Evolutionary conservation across 2,888 invertebrate species (phyloP).

Genomic region (Rhamphomyia laevipes): DNA sequence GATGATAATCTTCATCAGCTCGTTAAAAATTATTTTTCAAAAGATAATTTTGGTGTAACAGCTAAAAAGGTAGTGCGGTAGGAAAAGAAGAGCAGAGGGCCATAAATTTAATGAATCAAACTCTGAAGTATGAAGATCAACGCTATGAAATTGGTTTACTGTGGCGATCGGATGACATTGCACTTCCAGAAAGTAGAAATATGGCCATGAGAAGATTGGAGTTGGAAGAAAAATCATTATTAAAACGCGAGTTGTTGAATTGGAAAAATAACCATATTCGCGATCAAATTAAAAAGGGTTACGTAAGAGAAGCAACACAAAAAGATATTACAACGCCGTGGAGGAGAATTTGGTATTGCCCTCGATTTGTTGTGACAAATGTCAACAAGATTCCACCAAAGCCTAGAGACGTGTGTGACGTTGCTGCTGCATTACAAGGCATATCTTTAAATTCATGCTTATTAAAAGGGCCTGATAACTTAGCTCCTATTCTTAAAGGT

Average conservation of each 20-base stretch:
- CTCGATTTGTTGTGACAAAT: neutral
- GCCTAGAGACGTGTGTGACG: constrained; percentile 1
- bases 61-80: neutral
- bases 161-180: neutral
- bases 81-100: constrained; percentile 1
- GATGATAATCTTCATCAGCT: constrained; percentile 1
- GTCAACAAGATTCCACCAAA: constrained; percentile 4
- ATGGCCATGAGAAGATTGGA: neutral
- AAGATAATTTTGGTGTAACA: constrained; percentile 7
- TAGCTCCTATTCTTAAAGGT: neutral
- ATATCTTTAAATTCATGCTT: constrained; percentile 2
- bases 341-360: neutral
- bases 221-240: neutral
- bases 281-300: neutral
- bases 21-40: constrained; percentile 5
- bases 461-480: neutral
- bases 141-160: constrained; percentile 4
- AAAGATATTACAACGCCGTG: neutral
- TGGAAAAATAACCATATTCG: constrained; percentile 4
- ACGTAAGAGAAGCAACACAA: neutral
- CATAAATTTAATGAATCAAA: constrained; percentile 3
- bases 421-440: neutral
- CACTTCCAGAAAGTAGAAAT: neutral
- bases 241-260: neutral
- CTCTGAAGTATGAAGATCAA: neutral